Base-by-base conservation (phyloP, 2,113 vertebrate genomes). In the Heptranchias perlo region DNA sequence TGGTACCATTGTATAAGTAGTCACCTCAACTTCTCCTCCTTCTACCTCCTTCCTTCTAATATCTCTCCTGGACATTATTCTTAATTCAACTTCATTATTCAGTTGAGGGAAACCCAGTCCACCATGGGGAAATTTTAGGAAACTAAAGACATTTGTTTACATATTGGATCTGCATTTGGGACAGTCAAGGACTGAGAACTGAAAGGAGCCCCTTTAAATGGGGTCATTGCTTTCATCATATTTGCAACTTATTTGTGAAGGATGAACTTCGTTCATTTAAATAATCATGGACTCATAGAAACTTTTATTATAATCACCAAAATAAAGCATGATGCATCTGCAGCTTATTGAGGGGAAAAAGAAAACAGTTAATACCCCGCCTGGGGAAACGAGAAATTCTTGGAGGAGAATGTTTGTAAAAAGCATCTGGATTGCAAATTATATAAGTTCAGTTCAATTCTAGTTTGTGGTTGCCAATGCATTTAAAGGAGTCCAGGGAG, bases 391-490 rank as follows among this genome's bases (percentile, higher is more conserved):
- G 10, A 93, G 58, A 93, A 93, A 39, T 93, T 62, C 58, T 93
- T 93, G 58, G 35, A 64, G 61, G 58, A n/a, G 16, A 93, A 62
- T 61, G 89, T 35, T 58, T 93, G 58, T 93, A 93, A 93, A 93
- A 62, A 93, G n/a, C 89, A 93, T 93, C 89, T 93, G 89, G 89
- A 93, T 93, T 93, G 58, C 89, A 93, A 93, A 62, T 93, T 93
- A 62, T 62, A 62, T 58, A 93, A 62, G 54, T 92, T n/a, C 58
- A 35, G 54, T 93, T 61, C n/a, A 39, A 61, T 62, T 62, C 89
- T 93, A 64, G 89, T 93, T 93, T 93, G 89, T 62, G 35, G 89
- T n/a, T 93, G 89, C 89, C 89, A 93, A 64, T 93, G 58, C 14
- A 35, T 93, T 93, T 93, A 93, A 62, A 39, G 89, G 35, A 62